A percentile compares a stretch with the other conserved stretches of the same genome.
Conservation (phyloP, 2,888 invertebrate species). For the Tipula lateralis region DNA sequence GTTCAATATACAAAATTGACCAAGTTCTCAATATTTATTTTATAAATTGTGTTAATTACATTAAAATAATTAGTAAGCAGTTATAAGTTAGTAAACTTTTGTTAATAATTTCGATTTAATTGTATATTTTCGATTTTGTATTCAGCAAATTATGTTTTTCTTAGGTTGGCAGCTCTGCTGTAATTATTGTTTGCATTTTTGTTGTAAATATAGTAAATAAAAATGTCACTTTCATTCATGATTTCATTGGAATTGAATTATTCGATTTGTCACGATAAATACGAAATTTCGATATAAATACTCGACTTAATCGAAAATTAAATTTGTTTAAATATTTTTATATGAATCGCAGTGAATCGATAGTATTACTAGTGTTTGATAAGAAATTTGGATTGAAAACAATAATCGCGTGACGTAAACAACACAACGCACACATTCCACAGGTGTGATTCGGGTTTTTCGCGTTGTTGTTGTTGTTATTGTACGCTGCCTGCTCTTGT, state of each 20-base stretch:
- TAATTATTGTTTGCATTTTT: neutral
- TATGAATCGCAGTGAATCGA: neutral
- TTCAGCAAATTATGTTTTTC: neutral
- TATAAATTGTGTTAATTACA: neutral
- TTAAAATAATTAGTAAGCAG: neutral
- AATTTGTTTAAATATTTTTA: neutral
- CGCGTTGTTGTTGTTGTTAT: neutral
- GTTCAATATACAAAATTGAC: neutral
- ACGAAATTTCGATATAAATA: neutral
- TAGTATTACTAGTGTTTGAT: neutral
- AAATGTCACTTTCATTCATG: conserved; percentile 20
- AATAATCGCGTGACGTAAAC: conserved; percentile 25
- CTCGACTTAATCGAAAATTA: neutral
- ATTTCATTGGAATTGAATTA: neutral
- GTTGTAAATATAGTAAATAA: neutral
- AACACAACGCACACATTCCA: conserved; percentile 26
- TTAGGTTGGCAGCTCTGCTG: neutral
- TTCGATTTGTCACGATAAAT: neutral
- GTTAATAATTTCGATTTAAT: neutral
- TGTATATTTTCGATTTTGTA: neutral
- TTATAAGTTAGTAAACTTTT: neutral
- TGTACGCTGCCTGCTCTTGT: neutral
- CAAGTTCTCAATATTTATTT: neutral
- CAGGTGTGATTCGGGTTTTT: conserved; percentile 30
- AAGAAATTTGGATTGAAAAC: neutral